Evolutionary conservation across 30 jellyfish, hydroid and myxozoan species (phyloP), one percentile per base, ranked within the genome.

Genomic region (Aurelia aurita complex sp. Pacific): DNA sequence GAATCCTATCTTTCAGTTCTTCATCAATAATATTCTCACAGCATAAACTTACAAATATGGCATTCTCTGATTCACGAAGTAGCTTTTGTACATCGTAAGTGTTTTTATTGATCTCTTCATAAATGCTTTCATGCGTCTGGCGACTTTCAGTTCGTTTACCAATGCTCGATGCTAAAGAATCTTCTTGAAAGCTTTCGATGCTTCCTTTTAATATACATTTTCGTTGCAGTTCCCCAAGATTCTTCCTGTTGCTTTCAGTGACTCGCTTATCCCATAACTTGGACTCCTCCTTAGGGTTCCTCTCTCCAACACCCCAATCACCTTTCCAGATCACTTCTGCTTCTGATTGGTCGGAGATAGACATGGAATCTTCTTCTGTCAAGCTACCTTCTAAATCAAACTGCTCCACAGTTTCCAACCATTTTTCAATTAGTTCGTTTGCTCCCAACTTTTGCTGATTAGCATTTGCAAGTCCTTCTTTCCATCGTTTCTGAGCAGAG

Each of bases 271-370:
- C 32, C 38, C 36, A 6, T 17, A 17, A 11, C 36, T n/a, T 61
- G 12, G 10, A 17, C 70, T 61, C 70, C 36, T 17, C 36, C 36
- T 61, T 61, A 6, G 32, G 8, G 32, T 10, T 6, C 36, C 33
- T 13, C 12, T 61, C 36, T 46, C 57, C 57, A 46, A 9, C 57
- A 33, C 89, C 79, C 81, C 81, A 67, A 7, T 42, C 59, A 5
- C 89, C 81, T 17, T 66, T 10, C 90, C 83, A 81, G 40, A 59
- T 29, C 10, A 53, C 62, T 69, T 52, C 90, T 14, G 90, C 53
- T 46, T 46, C 57, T 46, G 57, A 46, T 0, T 46, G 57, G 57
- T 46, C 15, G 70, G 63, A 16, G 64, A 34, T 10, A 55, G 60
- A 67, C 3, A 10, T 66, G n/a, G 53, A 14, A 10, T 74, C 83